phyloP scores from a whole-genome alignment of 2,113 vertebrate species.

The chimpanzee (Pan troglodytes) region NHGRI_mPanTro3-v2.1_pri NC_072416.2:75784501-75785000 shows the following conservation, averaged over 20 bases:
- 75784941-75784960: neutral
- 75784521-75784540: neutral
- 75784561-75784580: neutral
- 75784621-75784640: neutral
- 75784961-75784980: fast-evolving
- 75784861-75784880: neutral
- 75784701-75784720: neutral
- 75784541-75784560: neutral
- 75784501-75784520: neutral
- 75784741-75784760: neutral
- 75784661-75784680: neutral
- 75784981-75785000: neutral
- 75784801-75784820: neutral
- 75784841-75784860: neutral
- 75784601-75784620: neutral
- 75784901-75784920: neutral
- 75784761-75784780: neutral
- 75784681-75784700: neutral
- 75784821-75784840: neutral
- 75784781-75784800: neutral
- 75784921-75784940: neutral
- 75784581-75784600: neutral
- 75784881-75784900: neutral
- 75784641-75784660: neutral
- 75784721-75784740: neutral